phyloP scores from a whole-genome alignment of 53 echinoderm and acorn worm species.

The Antedon mediterranea region DNA sequence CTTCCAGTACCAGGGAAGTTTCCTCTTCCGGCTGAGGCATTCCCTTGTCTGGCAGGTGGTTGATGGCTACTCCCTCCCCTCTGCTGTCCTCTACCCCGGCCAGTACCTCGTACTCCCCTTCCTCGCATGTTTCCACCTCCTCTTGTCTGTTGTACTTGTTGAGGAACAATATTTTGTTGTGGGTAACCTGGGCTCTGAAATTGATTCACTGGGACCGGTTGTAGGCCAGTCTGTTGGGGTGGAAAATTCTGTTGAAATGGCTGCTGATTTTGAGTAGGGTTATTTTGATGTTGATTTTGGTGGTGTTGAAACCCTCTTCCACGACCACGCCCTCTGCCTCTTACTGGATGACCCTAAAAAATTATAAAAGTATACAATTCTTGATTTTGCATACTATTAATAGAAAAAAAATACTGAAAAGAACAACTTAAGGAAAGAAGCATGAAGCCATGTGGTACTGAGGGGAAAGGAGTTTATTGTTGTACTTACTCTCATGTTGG shows the following conservation, averaged over 20 bases:
- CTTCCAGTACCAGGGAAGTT: not conserved
- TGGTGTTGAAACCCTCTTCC: constrained; percentile 17
- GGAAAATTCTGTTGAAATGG: constrained; percentile 5
- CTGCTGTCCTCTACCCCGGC: not conserved
- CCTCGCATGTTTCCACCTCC: constrained; percentile 2
- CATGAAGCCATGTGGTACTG: no score
- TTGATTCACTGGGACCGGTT: not conserved
- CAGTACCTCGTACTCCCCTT: not conserved
- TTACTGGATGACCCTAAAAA: constrained; percentile 5
- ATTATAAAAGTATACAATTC: not conserved
- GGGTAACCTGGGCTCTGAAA: not conserved
- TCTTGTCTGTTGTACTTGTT: constrained; percentile 12
- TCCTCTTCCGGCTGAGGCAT: not conserved
- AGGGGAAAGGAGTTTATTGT: no score
- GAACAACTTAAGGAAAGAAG: no score
- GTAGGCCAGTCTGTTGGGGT: not conserved
- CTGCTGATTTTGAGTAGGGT: not conserved
- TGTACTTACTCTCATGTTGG: not conserved
- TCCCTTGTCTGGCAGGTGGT: not conserved
- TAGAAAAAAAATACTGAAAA: no score
- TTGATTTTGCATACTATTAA: no score
- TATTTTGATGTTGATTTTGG: not conserved
- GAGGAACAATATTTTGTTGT: not conserved
- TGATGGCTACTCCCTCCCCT: not conserved
- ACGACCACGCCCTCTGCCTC: constrained; percentile 6